A percentile compares a stretch with the other conserved stretches of the same genome.
Conservation (phyloP, 2,113 vertebrate species). For the Cisticola juncidis region DNA sequence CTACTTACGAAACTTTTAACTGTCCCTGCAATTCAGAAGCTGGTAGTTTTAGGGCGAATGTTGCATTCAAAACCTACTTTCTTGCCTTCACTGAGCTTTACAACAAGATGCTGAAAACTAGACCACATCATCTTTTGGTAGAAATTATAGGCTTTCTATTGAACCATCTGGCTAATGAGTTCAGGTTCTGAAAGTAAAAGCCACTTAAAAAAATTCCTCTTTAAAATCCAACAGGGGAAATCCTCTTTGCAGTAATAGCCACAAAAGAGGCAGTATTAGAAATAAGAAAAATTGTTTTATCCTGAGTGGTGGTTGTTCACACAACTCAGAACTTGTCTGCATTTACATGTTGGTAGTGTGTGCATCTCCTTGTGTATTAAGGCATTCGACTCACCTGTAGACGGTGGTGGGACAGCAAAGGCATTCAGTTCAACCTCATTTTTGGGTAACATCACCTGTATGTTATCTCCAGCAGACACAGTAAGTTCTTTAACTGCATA, state of each 20-base stretch:
- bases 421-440: constrained; percentile 71
- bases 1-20: neutral
- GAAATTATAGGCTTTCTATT: neutral
- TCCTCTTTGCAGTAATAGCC: neutral
- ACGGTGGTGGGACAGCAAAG: constrained; percentile 58
- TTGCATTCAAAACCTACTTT: neutral
- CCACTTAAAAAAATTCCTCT: neutral
- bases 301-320: neutral
- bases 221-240: neutral
- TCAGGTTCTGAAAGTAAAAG: neutral
- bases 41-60: neutral
- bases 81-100: neutral
- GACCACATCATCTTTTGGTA: neutral
- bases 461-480: constrained; percentile 72
- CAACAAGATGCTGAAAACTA: neutral
- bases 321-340: neutral
- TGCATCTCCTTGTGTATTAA: neutral
- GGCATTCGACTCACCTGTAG: constrained; percentile 65
- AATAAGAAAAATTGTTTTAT: neutral
- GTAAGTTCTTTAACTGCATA: constrained; percentile 67
- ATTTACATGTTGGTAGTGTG: neutral
- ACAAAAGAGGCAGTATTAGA: neutral
- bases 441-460: constrained; percentile 65
- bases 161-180: neutral
- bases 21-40: neutral